Percentiles rank a stretch among this genome's conserved stretches.
These are phyloP conservation scores for Synergus laeviventris DNA, from an alignment of 2,888 invertebrate genomes.

Conservation along the genomic window DNA sequence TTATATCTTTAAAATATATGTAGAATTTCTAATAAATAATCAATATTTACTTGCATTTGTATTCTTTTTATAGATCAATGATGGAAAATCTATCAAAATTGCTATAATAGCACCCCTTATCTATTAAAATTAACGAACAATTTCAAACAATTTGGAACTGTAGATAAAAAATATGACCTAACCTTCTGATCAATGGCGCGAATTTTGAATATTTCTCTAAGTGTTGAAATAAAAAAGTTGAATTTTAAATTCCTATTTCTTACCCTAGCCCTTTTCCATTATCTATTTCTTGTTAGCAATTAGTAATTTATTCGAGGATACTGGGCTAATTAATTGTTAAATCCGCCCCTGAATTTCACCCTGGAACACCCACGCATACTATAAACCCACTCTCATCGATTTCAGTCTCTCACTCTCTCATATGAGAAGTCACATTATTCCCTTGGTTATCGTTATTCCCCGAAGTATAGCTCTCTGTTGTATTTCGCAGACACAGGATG, in stretches of 20 bases:
- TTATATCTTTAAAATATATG: too few species aligned
- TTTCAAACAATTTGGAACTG: too few species aligned
- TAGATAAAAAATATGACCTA: too few species aligned
- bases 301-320: background rate
- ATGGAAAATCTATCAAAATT: too few species aligned
- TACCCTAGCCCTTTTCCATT: background rate
- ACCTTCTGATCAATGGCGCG: too few species aligned
- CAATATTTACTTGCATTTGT: too few species aligned
- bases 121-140: too few species aligned
- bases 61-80: too few species aligned
- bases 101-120: too few species aligned
- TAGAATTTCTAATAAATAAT: too few species aligned
- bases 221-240: background rate
- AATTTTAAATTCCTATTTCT: background rate
- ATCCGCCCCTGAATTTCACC: conserved; percentile 3
- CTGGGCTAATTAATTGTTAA: conserved; percentile 16
- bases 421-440: background rate
- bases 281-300: background rate
- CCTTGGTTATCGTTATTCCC: background rate
- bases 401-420: background rate
- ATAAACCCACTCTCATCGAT: conserved; percentile 6
- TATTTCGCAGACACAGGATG: background rate
- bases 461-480: background rate
- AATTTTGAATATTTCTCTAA: too few species aligned
- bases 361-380: conserved; percentile 13